Conservation (phyloP, 2,797 vertebrate genomes). For the Astyanax mexicanus region DNA sequence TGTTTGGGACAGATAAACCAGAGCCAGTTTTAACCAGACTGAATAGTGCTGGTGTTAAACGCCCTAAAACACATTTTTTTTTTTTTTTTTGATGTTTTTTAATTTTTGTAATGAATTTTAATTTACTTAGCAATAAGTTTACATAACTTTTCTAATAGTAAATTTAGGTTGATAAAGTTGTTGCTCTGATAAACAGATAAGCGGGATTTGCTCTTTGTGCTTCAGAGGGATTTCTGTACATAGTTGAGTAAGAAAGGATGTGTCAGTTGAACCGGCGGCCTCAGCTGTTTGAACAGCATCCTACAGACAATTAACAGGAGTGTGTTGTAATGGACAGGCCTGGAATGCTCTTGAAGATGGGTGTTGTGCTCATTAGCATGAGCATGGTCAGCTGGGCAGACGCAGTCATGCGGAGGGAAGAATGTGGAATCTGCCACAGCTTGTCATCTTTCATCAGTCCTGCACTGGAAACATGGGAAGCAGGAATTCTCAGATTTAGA, state of each 20-base stretch:
- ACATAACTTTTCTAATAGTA: neutral
- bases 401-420: slow-evolving; percentile 78
- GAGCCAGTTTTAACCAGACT: too few species aligned
- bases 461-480: slow-evolving; percentile 65
- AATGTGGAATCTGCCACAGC: slow-evolving; percentile 77
- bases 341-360: slow-evolving; percentile 38
- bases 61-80: too few species aligned
- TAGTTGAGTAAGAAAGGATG: slow-evolving; percentile 4
- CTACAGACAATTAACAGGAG: slow-evolving; percentile 29
- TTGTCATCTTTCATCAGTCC: slow-evolving; percentile 85
- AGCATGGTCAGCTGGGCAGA: slow-evolving; percentile 77
- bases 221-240: slow-evolving; percentile 7
- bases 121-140: neutral
- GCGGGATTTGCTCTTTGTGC: neutral
- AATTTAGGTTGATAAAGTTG: neutral
- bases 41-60: too few species aligned
- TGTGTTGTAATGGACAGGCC: slow-evolving; percentile 12
- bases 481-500: slow-evolving; percentile 9
- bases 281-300: slow-evolving; percentile 16
- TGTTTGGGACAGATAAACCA: too few species aligned
- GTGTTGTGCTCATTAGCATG: slow-evolving; percentile 81
- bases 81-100: too few species aligned
- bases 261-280: neutral
- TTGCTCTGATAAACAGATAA: slow-evolving; percentile 8
- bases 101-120: neutral